A percentile compares a stretch with the other conserved stretches of the same genome.
Conservation (phyloP, 2,888 invertebrate species). For the Latheticus oryzae region DNA sequence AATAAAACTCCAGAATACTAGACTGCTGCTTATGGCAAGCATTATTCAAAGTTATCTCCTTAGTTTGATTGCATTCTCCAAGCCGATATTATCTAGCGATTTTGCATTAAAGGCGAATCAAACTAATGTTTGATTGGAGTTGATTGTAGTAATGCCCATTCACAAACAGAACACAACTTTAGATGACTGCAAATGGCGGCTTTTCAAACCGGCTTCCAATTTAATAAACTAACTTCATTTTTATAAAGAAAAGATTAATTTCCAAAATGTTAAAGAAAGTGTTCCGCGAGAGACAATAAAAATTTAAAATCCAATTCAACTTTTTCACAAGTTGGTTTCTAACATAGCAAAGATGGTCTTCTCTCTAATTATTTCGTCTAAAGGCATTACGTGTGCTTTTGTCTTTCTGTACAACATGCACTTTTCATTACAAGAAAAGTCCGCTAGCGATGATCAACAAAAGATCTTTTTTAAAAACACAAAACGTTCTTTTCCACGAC, state of each 20-base stretch:
- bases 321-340: slow-evolving; percentile 28
- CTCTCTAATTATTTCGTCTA: slow-evolving; percentile 38
- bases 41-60: slow-evolving; percentile 34
- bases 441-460: slow-evolving; percentile 46
- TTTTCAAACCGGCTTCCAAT: slow-evolving; percentile 8
- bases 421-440: slow-evolving; percentile 49
- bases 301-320: slow-evolving; percentile 40
- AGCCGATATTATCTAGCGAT: slow-evolving; percentile 50
- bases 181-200: slow-evolving; percentile 14
- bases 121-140: slow-evolving; percentile 54
- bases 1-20: no score
- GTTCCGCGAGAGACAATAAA: slow-evolving; percentile 31
- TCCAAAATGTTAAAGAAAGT: slow-evolving; percentile 14
- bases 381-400: slow-evolving; percentile 48
- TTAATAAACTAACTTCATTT: slow-evolving; percentile 21
- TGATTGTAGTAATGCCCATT: slow-evolving; percentile 53
- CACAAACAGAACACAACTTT: slow-evolving; percentile 51
- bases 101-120: slow-evolving; percentile 52
- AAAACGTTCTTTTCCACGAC: slow-evolving; percentile 40
- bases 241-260: no score
- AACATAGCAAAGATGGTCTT: slow-evolving; percentile 13
- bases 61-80: slow-evolving; percentile 49
- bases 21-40: slow-evolving; percentile 2
- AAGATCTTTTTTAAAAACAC: slow-evolving; percentile 47
- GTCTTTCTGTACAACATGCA: slow-evolving; percentile 47